Conservation (phyloP, 2,888 invertebrate genomes). For the Macrophya annulata region DNA sequence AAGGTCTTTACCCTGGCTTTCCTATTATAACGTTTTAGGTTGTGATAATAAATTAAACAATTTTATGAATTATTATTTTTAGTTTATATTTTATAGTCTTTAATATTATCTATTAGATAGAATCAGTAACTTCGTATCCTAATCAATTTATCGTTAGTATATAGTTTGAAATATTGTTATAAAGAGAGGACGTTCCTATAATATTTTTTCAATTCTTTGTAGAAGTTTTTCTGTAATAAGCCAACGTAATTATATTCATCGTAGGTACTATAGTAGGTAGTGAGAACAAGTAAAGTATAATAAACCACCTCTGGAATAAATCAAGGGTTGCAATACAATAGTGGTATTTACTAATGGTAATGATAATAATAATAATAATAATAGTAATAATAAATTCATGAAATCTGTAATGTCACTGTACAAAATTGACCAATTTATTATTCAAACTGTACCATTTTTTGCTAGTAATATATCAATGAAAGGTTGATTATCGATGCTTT, state of each 20-base stretch:
- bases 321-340: background rate
- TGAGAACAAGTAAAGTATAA: slow-evolving; percentile 2
- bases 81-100: background rate
- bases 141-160: background rate
- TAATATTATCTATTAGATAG: background rate
- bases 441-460: background rate
- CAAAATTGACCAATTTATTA: background rate
- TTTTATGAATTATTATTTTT: slow-evolving; percentile 1
- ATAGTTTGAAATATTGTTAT: slow-evolving; percentile 12
- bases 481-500: background rate
- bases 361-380: background rate
- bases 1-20: slow-evolving; percentile 8
- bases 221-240: background rate
- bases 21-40: slow-evolving; percentile 33
- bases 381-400: background rate
- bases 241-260: slow-evolving; percentile 21
- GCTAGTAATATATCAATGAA: background rate
- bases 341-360: background rate
- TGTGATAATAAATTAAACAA: slow-evolving; percentile 49
- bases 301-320: slow-evolving; percentile 26
- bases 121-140: background rate
- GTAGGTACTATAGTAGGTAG: slow-evolving; percentile 14
- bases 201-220: slow-evolving; percentile 14
- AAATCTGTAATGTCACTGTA: background rate
- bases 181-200: slow-evolving; percentile 42